Percentiles rank a stretch among this genome's conserved stretches.
These are phyloP conservation scores for Lasiommata megera DNA, from an alignment of 2,888 invertebrate species.

Conservation along the genomic window DNA sequence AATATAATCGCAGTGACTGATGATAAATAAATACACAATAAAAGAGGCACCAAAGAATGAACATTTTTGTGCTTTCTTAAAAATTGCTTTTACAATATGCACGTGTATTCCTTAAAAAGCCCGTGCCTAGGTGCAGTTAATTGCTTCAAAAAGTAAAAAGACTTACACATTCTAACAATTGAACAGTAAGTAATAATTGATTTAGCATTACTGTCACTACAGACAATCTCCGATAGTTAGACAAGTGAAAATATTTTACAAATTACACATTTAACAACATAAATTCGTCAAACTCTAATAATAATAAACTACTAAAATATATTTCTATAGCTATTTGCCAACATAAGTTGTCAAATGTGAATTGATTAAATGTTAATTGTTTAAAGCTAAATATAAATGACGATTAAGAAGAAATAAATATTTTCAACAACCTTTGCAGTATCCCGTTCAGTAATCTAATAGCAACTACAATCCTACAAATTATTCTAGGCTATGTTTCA, in stretches of 20 bases:
- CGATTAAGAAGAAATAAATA: conserved; percentile 6
- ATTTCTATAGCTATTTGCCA: conserved; percentile 4
- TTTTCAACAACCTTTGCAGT: conserved; percentile 29
- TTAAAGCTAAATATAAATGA: neutral
- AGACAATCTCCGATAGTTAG: conserved; percentile 15
- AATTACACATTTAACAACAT: conserved; percentile 37
- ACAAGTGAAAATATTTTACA: conserved; percentile 28
- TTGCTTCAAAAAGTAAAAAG: conserved; percentile 24
- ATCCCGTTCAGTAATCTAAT: conserved; percentile 30
- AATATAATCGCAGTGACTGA: too few species aligned
- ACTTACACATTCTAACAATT: conserved; percentile 21
- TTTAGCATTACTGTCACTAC: conserved; percentile 25
- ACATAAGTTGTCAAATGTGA: neutral
- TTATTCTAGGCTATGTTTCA: conserved; percentile 40
- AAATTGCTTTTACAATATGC: neutral
- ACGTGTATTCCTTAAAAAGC: conserved; percentile 29
- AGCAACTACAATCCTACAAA: conserved; percentile 39
- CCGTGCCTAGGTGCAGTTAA: conserved; percentile 32
- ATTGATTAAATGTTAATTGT: neutral
- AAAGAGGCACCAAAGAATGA: neutral
- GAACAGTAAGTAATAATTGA: conserved; percentile 35
- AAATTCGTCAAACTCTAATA: conserved; percentile 26
- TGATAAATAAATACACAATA: too few species aligned
- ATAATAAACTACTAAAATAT: conserved; percentile 16
- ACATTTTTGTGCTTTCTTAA: neutral